Percentiles rank a stretch among this genome's conserved stretches.
These are phyloP conservation scores for Spinus pinus DNA, from an alignment of 2,797 vertebrate species.

Conservation along the genomic window DNA sequence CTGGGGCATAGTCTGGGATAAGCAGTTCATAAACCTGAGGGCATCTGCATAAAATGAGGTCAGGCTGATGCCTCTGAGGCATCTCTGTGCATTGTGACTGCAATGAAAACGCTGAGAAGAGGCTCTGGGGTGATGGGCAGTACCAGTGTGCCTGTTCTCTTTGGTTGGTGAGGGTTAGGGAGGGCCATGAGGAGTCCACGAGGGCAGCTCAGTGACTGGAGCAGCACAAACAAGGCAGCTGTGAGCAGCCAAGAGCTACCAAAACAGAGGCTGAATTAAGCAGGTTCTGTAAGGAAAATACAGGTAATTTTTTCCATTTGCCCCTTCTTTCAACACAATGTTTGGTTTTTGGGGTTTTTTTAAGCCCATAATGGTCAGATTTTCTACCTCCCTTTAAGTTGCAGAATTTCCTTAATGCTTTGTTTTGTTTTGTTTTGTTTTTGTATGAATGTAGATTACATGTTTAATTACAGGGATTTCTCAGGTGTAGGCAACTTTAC, in stretches of 20 bases:
- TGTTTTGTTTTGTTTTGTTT: not conserved
- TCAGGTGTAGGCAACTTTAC: conserved; percentile 49
- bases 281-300: not conserved
- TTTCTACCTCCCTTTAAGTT: not conserved
- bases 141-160: not conserved
- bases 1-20: not conserved
- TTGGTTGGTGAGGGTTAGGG: not conserved
- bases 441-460: not conserved
- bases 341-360: not conserved
- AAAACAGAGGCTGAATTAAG: not conserved
- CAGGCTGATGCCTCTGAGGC: not conserved
- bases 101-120: not conserved
- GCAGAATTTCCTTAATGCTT: not conserved
- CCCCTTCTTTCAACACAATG: not conserved
- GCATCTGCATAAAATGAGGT: rapidly evolving
- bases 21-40: not conserved
- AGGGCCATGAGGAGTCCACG: not conserved
- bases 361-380: not conserved
- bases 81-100: not conserved
- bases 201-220: not conserved
- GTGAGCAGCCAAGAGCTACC: not conserved
- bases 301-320: not conserved
- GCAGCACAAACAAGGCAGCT: not conserved
- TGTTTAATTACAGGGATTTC: conserved; percentile 28
- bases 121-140: not conserved